These are phyloP conservation scores for Scaptomyza graminum DNA, from an alignment of 1,140 invertebrate species.

Conservation along the genomic window DNA sequence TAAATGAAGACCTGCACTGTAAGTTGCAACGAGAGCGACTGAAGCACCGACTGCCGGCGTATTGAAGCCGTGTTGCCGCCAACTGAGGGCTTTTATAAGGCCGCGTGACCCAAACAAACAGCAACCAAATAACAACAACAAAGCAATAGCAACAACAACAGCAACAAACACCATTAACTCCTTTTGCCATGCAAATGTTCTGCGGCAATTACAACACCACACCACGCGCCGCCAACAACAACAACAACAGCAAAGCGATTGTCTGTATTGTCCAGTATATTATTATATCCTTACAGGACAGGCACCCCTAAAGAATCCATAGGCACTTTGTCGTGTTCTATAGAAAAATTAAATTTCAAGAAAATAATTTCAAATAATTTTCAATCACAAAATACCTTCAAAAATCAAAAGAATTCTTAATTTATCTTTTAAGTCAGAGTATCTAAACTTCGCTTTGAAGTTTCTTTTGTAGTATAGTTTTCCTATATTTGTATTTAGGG, in stretches of 20 bases:
- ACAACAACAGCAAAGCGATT: conserved; percentile 39
- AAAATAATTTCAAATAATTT: no score
- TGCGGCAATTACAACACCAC: conserved; percentile 68
- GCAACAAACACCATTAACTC: conserved; percentile 78
- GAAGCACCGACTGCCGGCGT: conserved; percentile 68
- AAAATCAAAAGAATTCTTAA: no score
- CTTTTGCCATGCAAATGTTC: conserved; percentile 78
- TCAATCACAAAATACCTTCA: no score
- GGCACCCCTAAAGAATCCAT: neutral
- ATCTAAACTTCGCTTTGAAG: conserved; percentile 3
- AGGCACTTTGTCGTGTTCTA: neutral
- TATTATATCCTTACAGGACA: conserved; percentile 36
- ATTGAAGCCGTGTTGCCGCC: conserved; percentile 67
- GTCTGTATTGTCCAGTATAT: conserved; percentile 68
- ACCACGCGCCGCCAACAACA: conserved; percentile 24
- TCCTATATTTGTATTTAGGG: conserved; percentile 2
- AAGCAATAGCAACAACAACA: conserved; percentile 47
- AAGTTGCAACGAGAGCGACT: conserved; percentile 58
- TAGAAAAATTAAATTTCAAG: no score
- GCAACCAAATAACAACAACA: conserved; percentile 61
- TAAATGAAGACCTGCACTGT: conserved; percentile 42
- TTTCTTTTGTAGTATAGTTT: neutral
- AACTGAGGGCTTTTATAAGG: conserved; percentile 74
- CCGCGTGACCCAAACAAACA: conserved; percentile 44
- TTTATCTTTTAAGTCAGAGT: neutral